Conservation (phyloP, 1,140 invertebrate species). For the Bombus confusus region DNA sequence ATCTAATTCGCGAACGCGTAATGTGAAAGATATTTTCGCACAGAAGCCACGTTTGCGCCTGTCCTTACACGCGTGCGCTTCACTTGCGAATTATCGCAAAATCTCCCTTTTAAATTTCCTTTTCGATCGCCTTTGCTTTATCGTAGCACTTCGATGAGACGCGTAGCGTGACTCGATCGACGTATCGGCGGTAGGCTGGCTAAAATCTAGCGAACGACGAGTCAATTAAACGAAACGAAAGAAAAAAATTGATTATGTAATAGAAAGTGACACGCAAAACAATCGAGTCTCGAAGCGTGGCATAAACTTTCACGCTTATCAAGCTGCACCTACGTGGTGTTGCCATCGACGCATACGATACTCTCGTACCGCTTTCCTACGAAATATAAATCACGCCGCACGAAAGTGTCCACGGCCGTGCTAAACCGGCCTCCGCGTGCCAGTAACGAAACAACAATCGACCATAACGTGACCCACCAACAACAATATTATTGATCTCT, state of each 20-base stretch:
- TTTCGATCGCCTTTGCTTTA: not conserved
- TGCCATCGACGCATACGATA: constrained; percentile 12
- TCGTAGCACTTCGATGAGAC: not conserved
- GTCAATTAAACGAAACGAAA: not conserved
- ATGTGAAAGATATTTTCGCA: too few relatives aligned
- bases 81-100: not conserved
- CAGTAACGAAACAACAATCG: constrained; percentile 25
- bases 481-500: constrained; percentile 29
- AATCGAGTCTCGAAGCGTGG: not conserved
- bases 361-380: not conserved
- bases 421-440: constrained; percentile 16
- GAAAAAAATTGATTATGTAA: not conserved
- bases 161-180: not conserved
- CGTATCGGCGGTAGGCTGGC: accelerated
- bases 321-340: not conserved
- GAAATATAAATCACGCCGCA: constrained; percentile 24
- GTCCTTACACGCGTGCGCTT: not conserved
- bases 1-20: too few relatives aligned
- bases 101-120: not conserved
- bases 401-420: constrained; percentile 6
- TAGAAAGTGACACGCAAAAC: not conserved
- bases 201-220: not conserved
- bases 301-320: constrained; percentile 4
- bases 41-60: too few relatives aligned
- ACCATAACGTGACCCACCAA: constrained; percentile 16